phyloP scores from a whole-genome alignment of 1,140 invertebrate genomes.

The Cataglyphis hispanica region DNA sequence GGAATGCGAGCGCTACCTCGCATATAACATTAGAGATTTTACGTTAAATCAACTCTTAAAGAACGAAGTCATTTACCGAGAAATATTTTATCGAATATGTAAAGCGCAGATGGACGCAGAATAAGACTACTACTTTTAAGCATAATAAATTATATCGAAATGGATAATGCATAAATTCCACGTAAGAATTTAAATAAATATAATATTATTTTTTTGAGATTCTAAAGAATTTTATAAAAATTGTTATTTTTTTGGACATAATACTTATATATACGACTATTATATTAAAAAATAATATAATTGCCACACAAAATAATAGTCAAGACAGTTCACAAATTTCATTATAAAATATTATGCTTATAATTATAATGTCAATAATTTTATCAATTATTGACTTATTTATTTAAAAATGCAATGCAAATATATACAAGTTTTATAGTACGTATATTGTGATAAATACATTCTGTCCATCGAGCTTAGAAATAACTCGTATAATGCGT shows the following conservation, averaged over 20 bases:
- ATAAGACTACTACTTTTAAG: not conserved
- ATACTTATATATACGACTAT: too few relatives aligned
- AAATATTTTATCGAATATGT: slow-evolving; percentile 12
- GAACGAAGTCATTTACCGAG: not conserved
- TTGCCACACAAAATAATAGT: too few relatives aligned
- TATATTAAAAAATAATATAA: too few relatives aligned
- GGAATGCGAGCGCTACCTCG: slow-evolving; percentile 55
- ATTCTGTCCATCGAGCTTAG: not conserved
- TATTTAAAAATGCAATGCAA: not conserved
- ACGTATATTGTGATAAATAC: not conserved
- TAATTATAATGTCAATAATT: too few relatives aligned
- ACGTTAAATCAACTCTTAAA: slow-evolving; percentile 36
- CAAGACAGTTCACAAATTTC: too few relatives aligned
- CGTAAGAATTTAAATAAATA: slow-evolving; percentile 3
- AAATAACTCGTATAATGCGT: not conserved
- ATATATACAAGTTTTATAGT: not conserved
- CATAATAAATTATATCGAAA: not conserved
- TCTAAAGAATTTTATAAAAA: too few relatives aligned
- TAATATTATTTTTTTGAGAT: too few relatives aligned
- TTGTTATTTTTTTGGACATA: too few relatives aligned
- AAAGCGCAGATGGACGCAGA: not conserved
- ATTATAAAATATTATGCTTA: too few relatives aligned
- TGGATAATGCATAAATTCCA: not conserved
- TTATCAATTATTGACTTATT: too few relatives aligned
- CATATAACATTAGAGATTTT: not conserved